Evolutionary conservation across 2,113 vertebrate genomes (phyloP).

Genomic region (Gymnorhina tibicen): DNA sequence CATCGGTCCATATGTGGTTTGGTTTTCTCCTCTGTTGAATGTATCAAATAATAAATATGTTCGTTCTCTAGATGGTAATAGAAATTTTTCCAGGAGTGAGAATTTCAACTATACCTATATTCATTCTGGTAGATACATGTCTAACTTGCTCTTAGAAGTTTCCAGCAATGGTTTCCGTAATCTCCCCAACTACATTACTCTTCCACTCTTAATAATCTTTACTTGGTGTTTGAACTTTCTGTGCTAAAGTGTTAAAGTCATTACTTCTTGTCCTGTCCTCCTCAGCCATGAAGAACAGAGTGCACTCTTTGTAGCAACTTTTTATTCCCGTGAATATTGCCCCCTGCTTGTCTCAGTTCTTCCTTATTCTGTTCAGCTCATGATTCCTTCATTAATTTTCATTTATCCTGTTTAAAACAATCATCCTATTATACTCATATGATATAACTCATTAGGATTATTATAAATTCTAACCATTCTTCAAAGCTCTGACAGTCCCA

Average conservation of each 20-base stretch:
- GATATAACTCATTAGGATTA: not conserved
- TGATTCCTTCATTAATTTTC: not conserved
- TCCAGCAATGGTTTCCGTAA: not conserved
- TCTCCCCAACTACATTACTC: not conserved
- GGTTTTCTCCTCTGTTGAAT: not conserved
- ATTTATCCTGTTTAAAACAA: not conserved
- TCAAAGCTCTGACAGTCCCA: not conserved
- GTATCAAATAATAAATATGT: not conserved
- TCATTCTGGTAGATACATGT: not conserved
- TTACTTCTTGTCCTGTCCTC: not conserved
- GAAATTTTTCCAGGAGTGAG: not conserved
- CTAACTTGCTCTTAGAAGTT: not conserved
- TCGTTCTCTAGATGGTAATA: not conserved
- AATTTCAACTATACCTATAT: not conserved
- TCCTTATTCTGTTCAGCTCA: not conserved
- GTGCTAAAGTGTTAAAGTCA: not conserved
- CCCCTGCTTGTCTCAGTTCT: not conserved
- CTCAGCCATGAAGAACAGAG: not conserved
- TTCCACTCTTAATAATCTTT: not conserved
- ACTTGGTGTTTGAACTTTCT: not conserved
- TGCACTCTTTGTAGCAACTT: not conserved
- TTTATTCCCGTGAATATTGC: not conserved
- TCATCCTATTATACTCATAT: not conserved
- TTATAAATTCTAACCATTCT: conserved; percentile 2
- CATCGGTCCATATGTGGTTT: not conserved